Percentiles rank a stretch among this genome's conserved stretches.
Conservation (phyloP, 2,888 invertebrate genomes). For the Eumerus sabulonum region DNA sequence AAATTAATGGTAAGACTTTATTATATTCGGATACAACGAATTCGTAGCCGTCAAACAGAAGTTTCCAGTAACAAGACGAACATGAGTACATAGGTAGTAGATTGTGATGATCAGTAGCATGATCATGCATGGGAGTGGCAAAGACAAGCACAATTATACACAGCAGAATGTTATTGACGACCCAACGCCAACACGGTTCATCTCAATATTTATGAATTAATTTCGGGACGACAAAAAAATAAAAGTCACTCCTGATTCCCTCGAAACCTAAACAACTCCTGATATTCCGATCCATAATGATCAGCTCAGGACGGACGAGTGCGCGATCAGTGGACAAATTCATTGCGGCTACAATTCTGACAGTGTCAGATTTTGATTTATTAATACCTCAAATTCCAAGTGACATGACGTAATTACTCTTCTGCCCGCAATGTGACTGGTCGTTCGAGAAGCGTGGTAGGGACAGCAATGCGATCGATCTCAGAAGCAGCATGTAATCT, state of each 20-base stretch:
- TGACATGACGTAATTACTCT: slow-evolving; percentile 67
- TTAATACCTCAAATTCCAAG: slow-evolving; percentile 66
- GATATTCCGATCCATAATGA: slow-evolving; percentile 50
- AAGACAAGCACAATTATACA: slow-evolving; percentile 51
- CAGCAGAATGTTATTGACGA: slow-evolving; percentile 46
- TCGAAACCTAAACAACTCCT: too few species aligned
- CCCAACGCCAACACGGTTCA: slow-evolving; percentile 58
- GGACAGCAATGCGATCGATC: slow-evolving; percentile 49
- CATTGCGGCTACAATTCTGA: slow-evolving; percentile 65
- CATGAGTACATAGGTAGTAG: slow-evolving; percentile 55
- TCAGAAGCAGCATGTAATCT: slow-evolving; percentile 63
- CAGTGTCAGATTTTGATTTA: slow-evolving; percentile 63
- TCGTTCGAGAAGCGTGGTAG: slow-evolving; percentile 3
- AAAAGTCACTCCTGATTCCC: slow-evolving; percentile 2
- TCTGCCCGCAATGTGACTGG: slow-evolving; percentile 48
- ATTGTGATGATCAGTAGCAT: slow-evolving; percentile 57
- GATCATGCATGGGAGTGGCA: slow-evolving; percentile 59
- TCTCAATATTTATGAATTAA: slow-evolving; percentile 45
- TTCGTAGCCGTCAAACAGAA: slow-evolving; percentile 64
- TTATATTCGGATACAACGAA: slow-evolving; percentile 63
- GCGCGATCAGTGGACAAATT: slow-evolving; percentile 62
- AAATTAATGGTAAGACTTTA: slow-evolving; percentile 67
- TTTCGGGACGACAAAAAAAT: slow-evolving; percentile 51
- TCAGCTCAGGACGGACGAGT: slow-evolving; percentile 24
- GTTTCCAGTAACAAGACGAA: slow-evolving; percentile 66